Evolutionary conservation across 1,140 invertebrate species (phyloP).

Genomic region (Coelopa frigida): DNA sequence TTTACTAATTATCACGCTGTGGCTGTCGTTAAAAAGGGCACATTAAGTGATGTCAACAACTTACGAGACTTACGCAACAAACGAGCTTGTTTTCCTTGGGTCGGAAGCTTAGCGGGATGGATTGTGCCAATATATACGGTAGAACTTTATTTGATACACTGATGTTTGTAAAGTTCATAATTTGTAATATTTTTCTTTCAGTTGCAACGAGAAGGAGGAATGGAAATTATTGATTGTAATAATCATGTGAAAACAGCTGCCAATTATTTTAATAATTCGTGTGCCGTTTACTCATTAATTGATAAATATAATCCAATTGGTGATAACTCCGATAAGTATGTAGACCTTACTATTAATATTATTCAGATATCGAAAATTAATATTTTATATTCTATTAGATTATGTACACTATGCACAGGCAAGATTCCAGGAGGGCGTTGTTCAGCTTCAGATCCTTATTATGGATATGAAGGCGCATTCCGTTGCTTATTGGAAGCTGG

Average conservation of each 20-base stretch:
- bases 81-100: slow-evolving; percentile 82
- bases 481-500: slow-evolving; percentile 78
- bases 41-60: slow-evolving; percentile 53
- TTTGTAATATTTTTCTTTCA: slow-evolving; percentile 41
- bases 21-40: slow-evolving; percentile 69
- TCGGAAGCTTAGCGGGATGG: slow-evolving; percentile 89
- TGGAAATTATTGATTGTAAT: slow-evolving; percentile 87
- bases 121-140: slow-evolving; percentile 79
- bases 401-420: slow-evolving; percentile 81
- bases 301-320: slow-evolving; percentile 94
- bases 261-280: slow-evolving; percentile 83
- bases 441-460: slow-evolving; percentile 80
- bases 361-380: too few relatives aligned
- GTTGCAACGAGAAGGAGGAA: slow-evolving; percentile 71
- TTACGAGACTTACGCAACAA: slow-evolving; percentile 65
- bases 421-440: slow-evolving; percentile 70
- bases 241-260: slow-evolving; percentile 92
- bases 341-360: slow-evolving; percentile 10
- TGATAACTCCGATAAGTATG: slow-evolving; percentile 60
- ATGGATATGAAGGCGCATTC: slow-evolving; percentile 85
- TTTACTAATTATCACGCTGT: slow-evolving; percentile 70
- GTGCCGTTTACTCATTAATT: slow-evolving; percentile 84
- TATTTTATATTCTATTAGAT: slow-evolving; percentile 30
- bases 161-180: neutral
- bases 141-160: slow-evolving; percentile 21